phyloP scores from a whole-genome alignment of 2,888 invertebrate species.

The Ochropacha duplaris region DNA sequence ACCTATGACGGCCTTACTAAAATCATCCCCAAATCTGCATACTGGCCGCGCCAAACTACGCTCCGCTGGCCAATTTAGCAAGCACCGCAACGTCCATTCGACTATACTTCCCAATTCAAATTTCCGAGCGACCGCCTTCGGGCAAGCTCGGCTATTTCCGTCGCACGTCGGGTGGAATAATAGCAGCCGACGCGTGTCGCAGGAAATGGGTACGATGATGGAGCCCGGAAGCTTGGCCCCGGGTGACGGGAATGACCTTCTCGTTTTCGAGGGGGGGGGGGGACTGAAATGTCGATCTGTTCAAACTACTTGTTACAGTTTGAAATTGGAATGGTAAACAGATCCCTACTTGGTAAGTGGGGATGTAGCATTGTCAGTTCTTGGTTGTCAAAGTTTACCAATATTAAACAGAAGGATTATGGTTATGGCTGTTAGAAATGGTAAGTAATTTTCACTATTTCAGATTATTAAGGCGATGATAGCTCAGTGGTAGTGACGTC shows the following conservation, averaged over 20 bases:
- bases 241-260: conserved; percentile 18
- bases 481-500: no score
- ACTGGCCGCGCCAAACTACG: conserved; percentile 14
- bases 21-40: conserved; percentile 26
- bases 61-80: conserved; percentile 29
- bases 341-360: neutral
- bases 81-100: conserved; percentile 13
- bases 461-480: no score
- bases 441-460: no score
- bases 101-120: conserved; percentile 50
- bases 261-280: conserved; percentile 1
- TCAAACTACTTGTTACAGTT: no score
- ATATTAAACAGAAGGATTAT: no score
- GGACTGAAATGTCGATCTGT: neutral
- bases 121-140: conserved; percentile 55
- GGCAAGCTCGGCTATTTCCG: conserved; percentile 61
- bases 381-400: no score
- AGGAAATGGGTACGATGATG: conserved; percentile 65
- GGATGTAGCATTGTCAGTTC: no score
- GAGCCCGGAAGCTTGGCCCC: conserved; percentile 54
- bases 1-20: conserved; percentile 13
- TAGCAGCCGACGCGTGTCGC: conserved; percentile 49
- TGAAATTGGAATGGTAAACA: neutral
- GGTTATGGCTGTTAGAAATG: no score
- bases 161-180: conserved; percentile 53